Percentiles rank a stretch among this genome's conserved stretches.
phyloP scores from a whole-genome alignment of 2,113 vertebrate species.

The Sterrhoptilus dennistouni region DNA sequence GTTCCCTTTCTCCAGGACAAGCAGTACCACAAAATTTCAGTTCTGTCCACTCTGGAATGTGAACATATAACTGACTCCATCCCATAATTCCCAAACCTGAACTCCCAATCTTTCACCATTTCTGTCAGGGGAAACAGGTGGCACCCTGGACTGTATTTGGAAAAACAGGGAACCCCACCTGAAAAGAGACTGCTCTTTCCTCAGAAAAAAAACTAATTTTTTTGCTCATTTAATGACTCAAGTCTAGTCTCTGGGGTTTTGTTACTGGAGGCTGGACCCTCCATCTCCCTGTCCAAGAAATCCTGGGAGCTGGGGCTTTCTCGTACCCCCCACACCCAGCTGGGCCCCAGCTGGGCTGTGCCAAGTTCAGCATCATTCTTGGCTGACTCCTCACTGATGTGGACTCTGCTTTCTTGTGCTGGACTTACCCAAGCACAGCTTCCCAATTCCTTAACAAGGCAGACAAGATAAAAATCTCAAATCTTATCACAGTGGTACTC shows the following conservation, averaged over 20 bases:
- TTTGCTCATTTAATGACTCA: background rate
- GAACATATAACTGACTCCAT: background rate
- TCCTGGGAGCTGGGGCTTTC: background rate
- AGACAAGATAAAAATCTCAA: background rate
- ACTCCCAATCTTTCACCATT: background rate
- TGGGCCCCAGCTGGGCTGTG: background rate
- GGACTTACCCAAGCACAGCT: background rate
- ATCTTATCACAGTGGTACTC: background rate
- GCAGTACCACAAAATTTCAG: background rate
- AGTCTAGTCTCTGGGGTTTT: background rate
- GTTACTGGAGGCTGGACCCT: background rate
- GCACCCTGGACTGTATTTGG: background rate
- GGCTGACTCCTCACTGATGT: background rate
- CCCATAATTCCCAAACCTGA: background rate
- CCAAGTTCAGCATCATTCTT: constrained; percentile 26
- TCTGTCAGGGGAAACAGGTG: background rate
- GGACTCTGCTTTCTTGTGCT: background rate
- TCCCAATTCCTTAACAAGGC: background rate
- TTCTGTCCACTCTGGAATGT: background rate
- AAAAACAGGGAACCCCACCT: background rate
- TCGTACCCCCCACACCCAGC: background rate
- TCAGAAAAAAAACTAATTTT: background rate
- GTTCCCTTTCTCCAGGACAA: background rate
- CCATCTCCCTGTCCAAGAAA: background rate
- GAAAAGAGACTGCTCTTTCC: background rate